Percentiles rank a stretch among this genome's conserved stretches.
phyloP scores from a whole-genome alignment of 2,888 invertebrate genomes.

The Rotaria magnacalcarata region DNA sequence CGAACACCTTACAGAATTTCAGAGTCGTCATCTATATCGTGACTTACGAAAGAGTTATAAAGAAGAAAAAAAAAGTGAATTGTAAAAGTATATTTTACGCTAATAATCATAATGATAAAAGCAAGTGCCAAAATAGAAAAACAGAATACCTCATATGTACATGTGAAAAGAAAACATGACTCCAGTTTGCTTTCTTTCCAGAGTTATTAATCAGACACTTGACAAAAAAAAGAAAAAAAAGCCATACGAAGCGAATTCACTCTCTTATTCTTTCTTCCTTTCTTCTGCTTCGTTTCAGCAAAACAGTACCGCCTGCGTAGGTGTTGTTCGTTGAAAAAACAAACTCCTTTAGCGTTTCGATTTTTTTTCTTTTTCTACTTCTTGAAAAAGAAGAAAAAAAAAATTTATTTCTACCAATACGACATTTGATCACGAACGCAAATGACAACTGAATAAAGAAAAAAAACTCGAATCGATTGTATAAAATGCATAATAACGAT shows the following conservation, averaged over 20 bases:
- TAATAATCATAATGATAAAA: no score
- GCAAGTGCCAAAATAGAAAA: neutral
- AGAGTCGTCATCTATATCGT: no score
- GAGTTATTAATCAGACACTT: constrained; percentile 9
- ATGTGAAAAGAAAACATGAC: constrained; percentile 26
- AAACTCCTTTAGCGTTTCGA: neutral
- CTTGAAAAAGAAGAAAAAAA: neutral
- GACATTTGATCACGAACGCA: neutral
- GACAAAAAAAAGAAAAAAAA: neutral
- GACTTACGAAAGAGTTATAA: no score
- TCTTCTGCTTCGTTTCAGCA: neutral
- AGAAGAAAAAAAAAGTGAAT: no score
- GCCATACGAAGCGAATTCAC: neutral
- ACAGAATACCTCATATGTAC: neutral
- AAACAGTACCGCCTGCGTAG: neutral
- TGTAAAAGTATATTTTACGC: no score
- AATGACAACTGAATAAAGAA: constrained; percentile 26
- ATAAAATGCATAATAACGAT: constrained; percentile 1
- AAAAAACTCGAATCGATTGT: neutral
- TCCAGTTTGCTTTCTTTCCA: constrained; percentile 16
- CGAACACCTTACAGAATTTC: no score
- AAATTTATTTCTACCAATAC: neutral
- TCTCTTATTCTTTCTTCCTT: neutral
- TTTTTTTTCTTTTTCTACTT: neutral
- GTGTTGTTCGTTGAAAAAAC: constrained; percentile 23